phyloP scores from a whole-genome alignment of 2,113 vertebrate genomes.

The Typhlomys cinereus region DNA sequence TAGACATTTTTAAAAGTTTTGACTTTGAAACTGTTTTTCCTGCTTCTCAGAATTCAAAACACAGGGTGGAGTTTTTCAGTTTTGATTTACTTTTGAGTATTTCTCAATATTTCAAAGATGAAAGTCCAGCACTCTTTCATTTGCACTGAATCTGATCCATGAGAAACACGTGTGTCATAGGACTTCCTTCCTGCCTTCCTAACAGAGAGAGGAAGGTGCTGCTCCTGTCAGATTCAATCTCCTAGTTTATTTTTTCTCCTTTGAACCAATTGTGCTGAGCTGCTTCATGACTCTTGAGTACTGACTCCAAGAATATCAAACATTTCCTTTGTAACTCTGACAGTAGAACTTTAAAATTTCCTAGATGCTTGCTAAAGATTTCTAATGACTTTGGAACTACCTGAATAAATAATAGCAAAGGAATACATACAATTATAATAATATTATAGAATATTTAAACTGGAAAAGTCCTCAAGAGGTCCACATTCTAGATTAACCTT shows the following conservation, averaged over 20 bases:
- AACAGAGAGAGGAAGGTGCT: constrained; percentile 75
- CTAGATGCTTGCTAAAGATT: constrained; percentile 25
- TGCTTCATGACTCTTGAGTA: constrained; percentile 53
- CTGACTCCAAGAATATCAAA: constrained; percentile 69
- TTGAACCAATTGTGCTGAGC: constrained; percentile 76
- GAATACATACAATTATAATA: not conserved
- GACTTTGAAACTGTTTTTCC: constrained; percentile 72
- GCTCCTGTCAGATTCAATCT: constrained; percentile 74
- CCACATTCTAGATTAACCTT: not conserved
- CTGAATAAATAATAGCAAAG: constrained; percentile 12
- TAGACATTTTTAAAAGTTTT: constrained; percentile 68
- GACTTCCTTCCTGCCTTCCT: constrained; percentile 76
- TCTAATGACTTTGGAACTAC: constrained; percentile 5
- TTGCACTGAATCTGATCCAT: constrained; percentile 73
- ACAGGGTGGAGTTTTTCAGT: constrained; percentile 65
- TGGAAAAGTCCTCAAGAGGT: not conserved
- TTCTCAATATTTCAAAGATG: constrained; percentile 77
- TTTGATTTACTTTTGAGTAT: constrained; percentile 78
- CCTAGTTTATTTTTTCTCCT: constrained; percentile 76
- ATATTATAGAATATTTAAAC: constrained; percentile 50
- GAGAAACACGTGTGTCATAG: constrained; percentile 78
- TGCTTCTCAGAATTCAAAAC: constrained; percentile 71
- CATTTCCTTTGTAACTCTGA: constrained; percentile 58
- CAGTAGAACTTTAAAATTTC: constrained; percentile 58
- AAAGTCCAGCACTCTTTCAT: constrained; percentile 69